Evolutionary conservation across 1,140 invertebrate genomes (phyloP).

Genomic region (Sitodiplosis mosellana): DNA sequence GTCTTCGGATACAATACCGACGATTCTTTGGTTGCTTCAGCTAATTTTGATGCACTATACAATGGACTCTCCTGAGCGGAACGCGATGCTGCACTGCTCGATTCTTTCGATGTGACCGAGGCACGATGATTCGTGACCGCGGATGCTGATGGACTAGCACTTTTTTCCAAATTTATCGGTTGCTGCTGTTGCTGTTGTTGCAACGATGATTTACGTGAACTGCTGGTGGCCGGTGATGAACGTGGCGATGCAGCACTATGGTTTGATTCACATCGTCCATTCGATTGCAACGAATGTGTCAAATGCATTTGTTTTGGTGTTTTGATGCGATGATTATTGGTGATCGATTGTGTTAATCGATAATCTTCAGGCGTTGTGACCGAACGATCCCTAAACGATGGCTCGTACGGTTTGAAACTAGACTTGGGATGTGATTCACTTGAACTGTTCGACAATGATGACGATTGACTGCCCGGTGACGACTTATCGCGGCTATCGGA

Average conservation of each 20-base stretch:
- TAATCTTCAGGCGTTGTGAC: slow-evolving; percentile 21
- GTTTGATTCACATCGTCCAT: slow-evolving; percentile 21
- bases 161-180: slow-evolving; percentile 5
- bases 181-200: background rate
- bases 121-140: slow-evolving; percentile 9
- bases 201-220: background rate
- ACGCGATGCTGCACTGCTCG: slow-evolving; percentile 6
- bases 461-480: slow-evolving; percentile 26
- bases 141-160: slow-evolving; percentile 19
- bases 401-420: slow-evolving; percentile 55
- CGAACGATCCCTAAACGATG: slow-evolving; percentile 25
- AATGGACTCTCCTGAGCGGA: slow-evolving; percentile 3
- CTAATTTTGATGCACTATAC: slow-evolving; percentile 6
- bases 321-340: slow-evolving; percentile 20
- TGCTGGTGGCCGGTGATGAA: slow-evolving; percentile 11
- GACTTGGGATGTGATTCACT: slow-evolving; percentile 29
- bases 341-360: slow-evolving; percentile 19
- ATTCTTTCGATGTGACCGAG: slow-evolving; percentile 18
- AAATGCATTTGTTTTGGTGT: slow-evolving; percentile 12
- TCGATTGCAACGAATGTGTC: slow-evolving; percentile 2
- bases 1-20: slow-evolving; percentile 22
- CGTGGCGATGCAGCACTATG: slow-evolving; percentile 24
- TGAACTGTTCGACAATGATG: slow-evolving; percentile 20
- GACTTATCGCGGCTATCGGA: slow-evolving; percentile 37
- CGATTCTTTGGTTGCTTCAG: slow-evolving; percentile 11